A percentile compares a stretch with the other conserved stretches of the same genome.
These are phyloP conservation scores for Campopleginae sp. DNA, from an alignment of 2,888 invertebrate species.

Conservation along the genomic window DNA sequence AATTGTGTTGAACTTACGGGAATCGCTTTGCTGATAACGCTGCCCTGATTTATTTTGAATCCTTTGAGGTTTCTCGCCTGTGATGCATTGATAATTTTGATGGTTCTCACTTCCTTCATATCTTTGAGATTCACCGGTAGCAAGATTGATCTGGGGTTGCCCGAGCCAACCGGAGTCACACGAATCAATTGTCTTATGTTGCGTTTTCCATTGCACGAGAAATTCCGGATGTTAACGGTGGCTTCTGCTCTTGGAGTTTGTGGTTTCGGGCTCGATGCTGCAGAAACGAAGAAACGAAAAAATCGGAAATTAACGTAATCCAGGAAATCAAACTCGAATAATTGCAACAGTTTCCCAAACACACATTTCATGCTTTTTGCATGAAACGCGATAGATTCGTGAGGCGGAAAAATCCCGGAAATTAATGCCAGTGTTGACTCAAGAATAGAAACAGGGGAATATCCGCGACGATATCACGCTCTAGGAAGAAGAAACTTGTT, in stretches of 20 bases:
- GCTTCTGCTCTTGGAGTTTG: constrained; percentile 72
- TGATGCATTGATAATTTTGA: constrained; percentile 90
- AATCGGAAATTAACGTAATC: neutral
- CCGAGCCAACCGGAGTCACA: constrained; percentile 82
- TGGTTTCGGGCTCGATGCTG: constrained; percentile 72
- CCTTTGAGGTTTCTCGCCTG: constrained; percentile 80
- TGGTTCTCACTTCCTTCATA: constrained; percentile 89
- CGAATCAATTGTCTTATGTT: constrained; percentile 81
- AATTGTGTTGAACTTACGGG: constrained; percentile 72
- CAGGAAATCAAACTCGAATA: neutral
- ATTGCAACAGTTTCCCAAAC: neutral
- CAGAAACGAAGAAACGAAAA: constrained; percentile 33
- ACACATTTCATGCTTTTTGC: neutral
- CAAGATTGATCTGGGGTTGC: constrained; percentile 87
- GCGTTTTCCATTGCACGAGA: constrained; percentile 76
- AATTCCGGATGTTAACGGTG: constrained; percentile 76
- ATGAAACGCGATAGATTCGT: neutral
- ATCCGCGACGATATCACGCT: neutral
- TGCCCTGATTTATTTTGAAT: constrained; percentile 80
- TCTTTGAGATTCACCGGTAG: constrained; percentile 89
- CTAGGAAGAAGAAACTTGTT: constrained; percentile 13
- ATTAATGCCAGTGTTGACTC: neutral
- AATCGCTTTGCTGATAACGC: constrained; percentile 78
- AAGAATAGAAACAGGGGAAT: neutral
- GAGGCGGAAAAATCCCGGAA: neutral